phyloP scores from a whole-genome alignment of 2,797 vertebrate genomes.

The Taenioides sp. region DNA sequence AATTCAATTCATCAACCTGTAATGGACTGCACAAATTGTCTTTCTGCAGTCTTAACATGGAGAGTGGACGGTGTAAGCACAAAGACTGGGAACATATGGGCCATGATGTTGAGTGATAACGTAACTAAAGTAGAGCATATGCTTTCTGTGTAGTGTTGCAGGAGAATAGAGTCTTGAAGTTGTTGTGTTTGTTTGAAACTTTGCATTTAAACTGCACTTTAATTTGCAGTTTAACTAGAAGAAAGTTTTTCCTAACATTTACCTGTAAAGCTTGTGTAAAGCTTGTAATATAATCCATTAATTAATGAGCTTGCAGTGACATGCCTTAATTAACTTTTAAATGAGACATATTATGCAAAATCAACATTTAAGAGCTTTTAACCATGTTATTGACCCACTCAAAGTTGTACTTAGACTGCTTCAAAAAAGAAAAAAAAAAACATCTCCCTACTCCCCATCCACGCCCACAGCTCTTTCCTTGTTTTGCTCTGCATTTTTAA shows the following conservation, averaged over 20 bases:
- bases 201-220: not conserved
- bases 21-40: conserved; percentile 76
- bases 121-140: conserved; percentile 9
- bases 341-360: too few relatives aligned
- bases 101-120: conserved; percentile 30
- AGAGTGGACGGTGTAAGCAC: conserved; percentile 45
- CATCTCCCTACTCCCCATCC: too few relatives aligned
- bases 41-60: conserved; percentile 61
- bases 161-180: not conserved
- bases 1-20: conserved; percentile 78
- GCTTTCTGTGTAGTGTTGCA: not conserved
- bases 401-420: too few relatives aligned
- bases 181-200: not conserved
- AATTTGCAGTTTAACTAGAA: not conserved
- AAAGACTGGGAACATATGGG: conserved; percentile 43
- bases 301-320: too few relatives aligned
- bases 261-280: not conserved
- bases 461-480: too few relatives aligned
- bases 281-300: too few relatives aligned
- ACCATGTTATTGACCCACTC: too few relatives aligned
- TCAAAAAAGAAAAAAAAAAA: too few relatives aligned
- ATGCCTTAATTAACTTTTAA: too few relatives aligned
- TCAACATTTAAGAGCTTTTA: too few relatives aligned
- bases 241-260: not conserved
- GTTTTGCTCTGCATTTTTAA: too few relatives aligned